These are phyloP conservation scores for Microchrysa polita DNA, from an alignment of 2,888 invertebrate species.

Conservation along the genomic window DNA sequence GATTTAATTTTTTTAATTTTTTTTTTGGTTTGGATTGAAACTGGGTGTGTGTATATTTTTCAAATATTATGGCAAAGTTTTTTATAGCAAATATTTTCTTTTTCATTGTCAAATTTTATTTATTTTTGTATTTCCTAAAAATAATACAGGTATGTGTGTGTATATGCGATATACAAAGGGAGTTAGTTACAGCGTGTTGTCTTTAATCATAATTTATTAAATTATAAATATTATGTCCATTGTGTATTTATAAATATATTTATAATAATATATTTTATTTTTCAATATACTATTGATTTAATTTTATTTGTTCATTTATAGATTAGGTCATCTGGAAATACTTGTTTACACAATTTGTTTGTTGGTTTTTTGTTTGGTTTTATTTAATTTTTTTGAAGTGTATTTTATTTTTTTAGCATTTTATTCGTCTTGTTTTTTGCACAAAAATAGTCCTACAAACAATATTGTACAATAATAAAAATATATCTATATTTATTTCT, in stretches of 20 bases:
- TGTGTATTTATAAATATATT: not conserved
- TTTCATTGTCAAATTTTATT: not conserved
- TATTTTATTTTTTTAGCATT: slow-evolving; percentile 38
- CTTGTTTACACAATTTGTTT: slow-evolving; percentile 47
- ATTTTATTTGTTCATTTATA: slow-evolving; percentile 16
- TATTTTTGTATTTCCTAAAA: slow-evolving; percentile 23
- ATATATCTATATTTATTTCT: slow-evolving; percentile 24
- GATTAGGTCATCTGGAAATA: slow-evolving; percentile 51
- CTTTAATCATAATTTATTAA: too few species aligned
- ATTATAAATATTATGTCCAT: not conserved
- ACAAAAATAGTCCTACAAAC: slow-evolving; percentile 29
- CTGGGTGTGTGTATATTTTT: not conserved
- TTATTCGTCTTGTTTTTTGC: not conserved
- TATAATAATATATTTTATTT: too few species aligned
- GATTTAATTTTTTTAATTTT: slow-evolving; percentile 4
- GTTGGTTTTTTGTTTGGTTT: slow-evolving; percentile 35
- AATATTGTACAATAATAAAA: slow-evolving; percentile 38
- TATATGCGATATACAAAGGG: slow-evolving; percentile 24
- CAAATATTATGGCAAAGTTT: too few species aligned
- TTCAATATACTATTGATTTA: not conserved
- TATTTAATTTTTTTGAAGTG: slow-evolving; percentile 18
- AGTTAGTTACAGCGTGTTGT: slow-evolving; percentile 25
- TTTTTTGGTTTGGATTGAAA: too few species aligned
- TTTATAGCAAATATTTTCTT: not conserved
- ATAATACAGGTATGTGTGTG: not conserved